Evolutionary conservation across 2,888 invertebrate species (phyloP), one percentile per base, ranked within the genome.

Genomic region (Pammene aurita): DNA sequence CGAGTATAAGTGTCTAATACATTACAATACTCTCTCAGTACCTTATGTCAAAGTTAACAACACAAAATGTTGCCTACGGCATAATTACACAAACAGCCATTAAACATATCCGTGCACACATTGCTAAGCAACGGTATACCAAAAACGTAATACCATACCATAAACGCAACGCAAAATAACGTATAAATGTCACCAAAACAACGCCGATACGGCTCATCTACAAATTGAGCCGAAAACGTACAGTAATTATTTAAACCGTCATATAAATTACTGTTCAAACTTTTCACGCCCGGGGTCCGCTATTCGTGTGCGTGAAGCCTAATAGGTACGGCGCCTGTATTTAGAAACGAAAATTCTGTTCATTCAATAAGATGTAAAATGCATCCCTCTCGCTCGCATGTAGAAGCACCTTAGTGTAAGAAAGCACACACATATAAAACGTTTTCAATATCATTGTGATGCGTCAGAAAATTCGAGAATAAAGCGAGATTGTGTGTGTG

Each of bases 181-280:
- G 79, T 80, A 85, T 86, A 84, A 88, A 87, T 84, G 86, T 87
- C 88, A 83, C 81, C 84, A 79, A 77, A 84, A 80, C 83, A 80
- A 77, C 84, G 78, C 82, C 84, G 81, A 85, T 83, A 84, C 80
- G 81, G 79, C 89, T 89, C 90, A 90, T 92, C 89, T 90, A 88
- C 91, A 91, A 92, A 92, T 92, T 90, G 91, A 90, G 90, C 89
- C 86, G 90, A 91, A 91, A 92, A 91, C 90, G 89, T 85, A 86
- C 79, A 87, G 91, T 92, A 92, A 92, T 92, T 92, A 92, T 92
- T 92, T 92, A 92, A 91, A 92, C 90, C 91, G 89, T 91, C 92
- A 90, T 92, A 92, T 92, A 92, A 92, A 92, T 92, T 92, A 92
- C 91, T 84, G 88, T 86, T 88, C 86, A 89, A 89, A 92, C 92